Conservation (phyloP, 53 echinoderm and acorn worm genomes). For the Mesocentrotus franciscanus region DNA sequence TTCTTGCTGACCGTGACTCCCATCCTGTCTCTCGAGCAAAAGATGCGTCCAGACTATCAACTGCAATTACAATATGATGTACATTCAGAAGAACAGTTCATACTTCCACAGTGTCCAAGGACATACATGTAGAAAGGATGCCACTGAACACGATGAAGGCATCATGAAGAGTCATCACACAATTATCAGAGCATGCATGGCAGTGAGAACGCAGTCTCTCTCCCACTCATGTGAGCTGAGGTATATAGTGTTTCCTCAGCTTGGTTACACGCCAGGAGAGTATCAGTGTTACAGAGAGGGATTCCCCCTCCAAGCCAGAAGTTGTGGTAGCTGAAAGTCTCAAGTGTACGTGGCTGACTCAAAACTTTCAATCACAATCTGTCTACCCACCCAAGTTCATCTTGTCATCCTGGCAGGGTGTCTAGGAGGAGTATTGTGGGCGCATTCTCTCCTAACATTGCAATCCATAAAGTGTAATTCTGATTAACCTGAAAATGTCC, state of each 20-base stretch:
- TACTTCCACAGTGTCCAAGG: neutral
- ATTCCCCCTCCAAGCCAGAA: neutral
- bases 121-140: neutral
- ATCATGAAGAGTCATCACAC: neutral
- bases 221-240: constrained; percentile 5
- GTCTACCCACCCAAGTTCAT: neutral
- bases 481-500: neutral
- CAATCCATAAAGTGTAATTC: neutral
- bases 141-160: neutral
- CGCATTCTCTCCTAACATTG: neutral
- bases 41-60: neutral
- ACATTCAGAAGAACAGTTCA: neutral
- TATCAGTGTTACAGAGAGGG: constrained; percentile 8
- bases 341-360: neutral
- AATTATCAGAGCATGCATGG: neutral
- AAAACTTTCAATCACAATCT: constrained; percentile 1
- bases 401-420: neutral
- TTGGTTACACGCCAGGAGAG: constrained; percentile 35
- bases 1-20: neutral
- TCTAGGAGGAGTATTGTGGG: neutral
- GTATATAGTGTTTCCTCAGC: constrained; percentile 16
- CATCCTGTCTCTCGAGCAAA: neutral
- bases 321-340: neutral
- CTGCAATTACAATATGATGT: neutral
- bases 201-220: neutral